Conservation (phyloP, 2,888 invertebrate genomes). For the Pollenia griseotomentosa region DNA sequence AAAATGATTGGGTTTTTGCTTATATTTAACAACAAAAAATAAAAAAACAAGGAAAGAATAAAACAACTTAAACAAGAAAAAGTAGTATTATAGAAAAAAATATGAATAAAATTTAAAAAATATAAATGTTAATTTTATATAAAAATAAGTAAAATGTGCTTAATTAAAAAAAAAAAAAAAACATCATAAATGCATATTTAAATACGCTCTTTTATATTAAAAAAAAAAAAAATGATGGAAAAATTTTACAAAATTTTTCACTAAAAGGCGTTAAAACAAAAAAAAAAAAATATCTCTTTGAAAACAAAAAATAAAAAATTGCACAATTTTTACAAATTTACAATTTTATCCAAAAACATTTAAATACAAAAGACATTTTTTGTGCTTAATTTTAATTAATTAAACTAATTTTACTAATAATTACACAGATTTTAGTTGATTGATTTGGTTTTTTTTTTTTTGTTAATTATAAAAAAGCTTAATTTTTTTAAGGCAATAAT, state of each 20-base stretch:
- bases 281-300: neutral
- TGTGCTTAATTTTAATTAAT: constrained; percentile 74
- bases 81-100: constrained; percentile 71
- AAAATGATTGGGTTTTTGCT: constrained; percentile 69
- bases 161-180: constrained; percentile 50
- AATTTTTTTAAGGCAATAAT: constrained; percentile 35
- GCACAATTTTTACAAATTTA: constrained; percentile 74
- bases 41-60: constrained; percentile 52
- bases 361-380: constrained; percentile 76
- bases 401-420: constrained; percentile 67
- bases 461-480: neutral
- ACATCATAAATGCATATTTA: constrained; percentile 42
- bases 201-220: constrained; percentile 29
- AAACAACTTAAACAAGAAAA: constrained; percentile 70
- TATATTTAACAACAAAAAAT: constrained; percentile 50
- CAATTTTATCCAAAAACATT: constrained; percentile 73
- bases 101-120: constrained; percentile 35
- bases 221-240: constrained; percentile 13
- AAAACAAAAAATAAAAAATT: constrained; percentile 63
- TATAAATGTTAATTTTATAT: constrained; percentile 73
- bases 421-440: constrained; percentile 42
- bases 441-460: constrained; percentile 13
- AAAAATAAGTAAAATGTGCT: constrained; percentile 66
- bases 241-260: constrained; percentile 10
- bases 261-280: constrained; percentile 49